Conservation (phyloP, 2,113 vertebrate species). For the Dicrurus megarhynchus region DNA sequence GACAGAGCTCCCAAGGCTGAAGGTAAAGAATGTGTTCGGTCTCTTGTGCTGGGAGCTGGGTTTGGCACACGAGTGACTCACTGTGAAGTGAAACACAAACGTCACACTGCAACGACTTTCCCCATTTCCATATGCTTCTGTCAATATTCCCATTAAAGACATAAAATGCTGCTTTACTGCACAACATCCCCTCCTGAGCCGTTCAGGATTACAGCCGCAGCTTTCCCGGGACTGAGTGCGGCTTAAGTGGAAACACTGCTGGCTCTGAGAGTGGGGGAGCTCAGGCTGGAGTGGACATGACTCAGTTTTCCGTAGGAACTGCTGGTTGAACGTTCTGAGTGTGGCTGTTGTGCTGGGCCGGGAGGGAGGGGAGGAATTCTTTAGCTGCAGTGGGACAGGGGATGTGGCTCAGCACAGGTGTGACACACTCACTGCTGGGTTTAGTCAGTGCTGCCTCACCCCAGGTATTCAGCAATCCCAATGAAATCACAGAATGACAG, state of each 20-base stretch:
- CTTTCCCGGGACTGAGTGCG: rapidly evolving
- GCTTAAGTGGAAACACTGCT: rapidly evolving
- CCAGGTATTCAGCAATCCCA: neutral
- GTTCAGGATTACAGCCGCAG: neutral
- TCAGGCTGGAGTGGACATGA: neutral
- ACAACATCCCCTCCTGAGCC: neutral
- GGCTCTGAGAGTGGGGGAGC: neutral
- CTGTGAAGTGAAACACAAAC: neutral
- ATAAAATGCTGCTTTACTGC: neutral
- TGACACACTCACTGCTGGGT: neutral
- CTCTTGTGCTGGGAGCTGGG: neutral
- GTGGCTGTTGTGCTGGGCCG: neutral
- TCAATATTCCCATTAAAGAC: neutral
- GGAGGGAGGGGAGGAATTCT: neutral
- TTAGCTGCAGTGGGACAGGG: rapidly evolving
- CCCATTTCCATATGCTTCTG: neutral
- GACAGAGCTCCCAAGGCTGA: rapidly evolving
- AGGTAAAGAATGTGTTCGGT: rapidly evolving
- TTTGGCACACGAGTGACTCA: neutral
- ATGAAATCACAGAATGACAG: too few relatives aligned
- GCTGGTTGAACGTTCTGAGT: neutral
- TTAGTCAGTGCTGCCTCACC: neutral
- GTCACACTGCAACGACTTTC: neutral
- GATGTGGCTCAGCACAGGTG: neutral
- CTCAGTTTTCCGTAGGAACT: neutral